Evolutionary conservation across 1,140 invertebrate genomes (phyloP), one percentile per base, ranked within the genome.

Genomic region (Ericerus pela): DNA sequence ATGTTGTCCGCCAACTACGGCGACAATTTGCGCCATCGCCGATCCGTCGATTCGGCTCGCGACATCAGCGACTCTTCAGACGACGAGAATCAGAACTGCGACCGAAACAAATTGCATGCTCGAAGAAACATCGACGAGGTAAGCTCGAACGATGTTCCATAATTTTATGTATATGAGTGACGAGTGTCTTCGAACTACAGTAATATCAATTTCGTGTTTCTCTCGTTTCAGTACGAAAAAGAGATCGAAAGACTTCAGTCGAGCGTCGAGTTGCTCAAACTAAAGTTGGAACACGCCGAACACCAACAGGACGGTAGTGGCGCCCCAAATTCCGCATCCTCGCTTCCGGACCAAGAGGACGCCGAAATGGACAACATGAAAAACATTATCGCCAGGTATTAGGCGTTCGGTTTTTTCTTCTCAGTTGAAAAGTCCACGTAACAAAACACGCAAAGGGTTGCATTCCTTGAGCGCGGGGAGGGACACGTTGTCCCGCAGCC

Each of bases 211-310:
- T n/a, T n/a, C n/a, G n/a, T 14, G 10, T 27, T 37, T 54, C 10
- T 33, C 37, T 59, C 36, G 54, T 62, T 65, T 28, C 68, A 77
- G 73, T 78, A 77, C 62, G 81, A 86, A 69, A 77, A 81, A 57
- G 82, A 87, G 73, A 86, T 87, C 62, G 79, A 84, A 71, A 75
- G 82, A 69, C 70, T 87, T 65, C 82, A 85, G 66, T 76, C 77
- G 64, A 84, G 80, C 58, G 79, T 86, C 59, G 84, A 87, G 64
- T 70, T 79, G 61, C 66, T 86, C 56, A 77, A 83, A 1, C 72
- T 78, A 52, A 77, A 79, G 53, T 65, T 82, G 28, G 78, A 79
- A 58, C 73, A 77, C 55, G 73, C 75, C 1, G 77, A 75, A 61
- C 65, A 68, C 14, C 53, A 61, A 29, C 47, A 57, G 1, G 62